Evolutionary conservation across 2,797 vertebrate species (phyloP), one percentile per base, ranked within the genome.

Genomic region (Thunnus albacares): DNA sequence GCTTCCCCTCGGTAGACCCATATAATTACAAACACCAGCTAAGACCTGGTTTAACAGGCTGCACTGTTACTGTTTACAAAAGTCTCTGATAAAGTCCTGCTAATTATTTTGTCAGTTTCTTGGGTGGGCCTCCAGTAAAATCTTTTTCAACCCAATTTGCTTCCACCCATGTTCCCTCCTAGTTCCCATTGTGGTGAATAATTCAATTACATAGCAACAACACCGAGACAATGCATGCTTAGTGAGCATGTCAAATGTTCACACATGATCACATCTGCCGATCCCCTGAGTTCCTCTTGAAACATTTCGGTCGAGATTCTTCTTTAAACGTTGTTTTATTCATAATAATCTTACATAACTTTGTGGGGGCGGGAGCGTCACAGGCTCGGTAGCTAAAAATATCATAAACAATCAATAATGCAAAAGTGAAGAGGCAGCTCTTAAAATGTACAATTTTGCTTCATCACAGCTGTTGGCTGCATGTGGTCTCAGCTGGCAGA

Each of bases 321-420:
- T 68, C 67, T 45, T 65, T 3, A 71, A 73, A 58, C 1, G 1
- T 80, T 92, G 33, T 70, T 84, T 89, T 89, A 93, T 93, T 92
- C 79, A 91, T 77, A 38, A 17, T 22, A 41, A 20, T 66, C 85
- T 93, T 93, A 76, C 80, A 59, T 90, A 94, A 93, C 73, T 53
- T 76, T 43, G 57, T 66, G 79, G 81, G 63, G 61, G 67, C 70
- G 17, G 63, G 20, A 52, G 79, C 71, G 52, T 83, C 74, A 80
- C 69, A 51, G 63, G 55, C 73, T n/a, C 2, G 41, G 17, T 0
- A 2, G 66, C 90, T 93, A 91, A 92, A 94, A 92, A 93, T 93
- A 94, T n/a, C 70, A 3, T 12, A 45, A 78, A 59, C 51, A 5
- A 90, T 93, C 87, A 94, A 94, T 93, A 90, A 94, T 94, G 84